These are phyloP conservation scores for Callospermophilus lateralis DNA, from an alignment of 2,113 vertebrate species.

Conservation along the genomic window DNA sequence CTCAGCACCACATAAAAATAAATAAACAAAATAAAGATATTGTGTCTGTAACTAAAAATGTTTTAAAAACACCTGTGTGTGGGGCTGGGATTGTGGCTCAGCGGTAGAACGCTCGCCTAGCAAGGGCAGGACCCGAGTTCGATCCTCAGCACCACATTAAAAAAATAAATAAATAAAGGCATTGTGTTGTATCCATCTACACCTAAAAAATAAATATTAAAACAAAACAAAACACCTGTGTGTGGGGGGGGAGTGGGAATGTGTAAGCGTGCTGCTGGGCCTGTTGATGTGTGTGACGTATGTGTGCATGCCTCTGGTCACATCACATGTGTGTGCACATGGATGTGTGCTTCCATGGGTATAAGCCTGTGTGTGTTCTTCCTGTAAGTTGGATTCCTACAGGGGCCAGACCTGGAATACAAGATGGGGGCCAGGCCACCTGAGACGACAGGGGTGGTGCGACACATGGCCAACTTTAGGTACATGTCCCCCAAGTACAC, in stretches of 20 bases:
- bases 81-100: too few species aligned
- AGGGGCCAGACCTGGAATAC: neutral
- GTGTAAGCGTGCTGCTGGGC: neutral
- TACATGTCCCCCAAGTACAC: neutral
- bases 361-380: neutral
- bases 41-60: too few species aligned
- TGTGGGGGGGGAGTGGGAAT: neutral
- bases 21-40: too few species aligned
- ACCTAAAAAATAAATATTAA: too few species aligned
- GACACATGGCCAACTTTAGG: neutral
- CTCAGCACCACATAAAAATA: too few species aligned
- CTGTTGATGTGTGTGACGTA: neutral
- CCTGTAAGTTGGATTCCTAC: neutral
- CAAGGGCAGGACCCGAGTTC: too few species aligned
- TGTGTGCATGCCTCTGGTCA: neutral
- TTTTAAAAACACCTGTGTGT: too few species aligned
- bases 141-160: too few species aligned
- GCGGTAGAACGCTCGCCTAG: too few species aligned
- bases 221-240: too few species aligned
- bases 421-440: neutral
- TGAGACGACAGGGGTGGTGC: neutral
- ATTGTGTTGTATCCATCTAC: too few species aligned
- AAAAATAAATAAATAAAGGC: too few species aligned
- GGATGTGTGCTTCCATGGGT: neutral
- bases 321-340: neutral